Percentiles rank a stretch among this genome's conserved stretches.
Conservation (phyloP, 2,113 vertebrate species). For the Candoia aspera region DNA sequence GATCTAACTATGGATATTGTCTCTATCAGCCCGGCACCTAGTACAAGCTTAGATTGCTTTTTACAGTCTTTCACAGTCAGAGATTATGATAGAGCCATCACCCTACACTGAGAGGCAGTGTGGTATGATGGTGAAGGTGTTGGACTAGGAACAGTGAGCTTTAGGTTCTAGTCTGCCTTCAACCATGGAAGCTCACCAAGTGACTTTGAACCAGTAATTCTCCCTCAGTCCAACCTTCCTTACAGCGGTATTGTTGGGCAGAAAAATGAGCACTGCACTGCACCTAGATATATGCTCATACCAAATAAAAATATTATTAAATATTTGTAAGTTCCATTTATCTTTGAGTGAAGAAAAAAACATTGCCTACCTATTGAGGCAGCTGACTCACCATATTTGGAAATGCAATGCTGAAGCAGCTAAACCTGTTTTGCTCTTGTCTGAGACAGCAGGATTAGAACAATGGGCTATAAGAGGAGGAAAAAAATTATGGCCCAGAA, state of each 20-base stretch:
- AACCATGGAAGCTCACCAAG: not conserved
- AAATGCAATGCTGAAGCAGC: not conserved
- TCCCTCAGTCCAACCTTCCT: not conserved
- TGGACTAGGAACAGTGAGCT: not conserved
- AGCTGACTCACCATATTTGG: not conserved
- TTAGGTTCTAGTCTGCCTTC: not conserved
- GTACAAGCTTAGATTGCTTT: not conserved
- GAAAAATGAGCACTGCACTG: not conserved
- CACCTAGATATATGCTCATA: not conserved
- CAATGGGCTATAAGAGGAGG: not conserved
- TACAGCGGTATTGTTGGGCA: not conserved
- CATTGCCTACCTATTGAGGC: not conserved
- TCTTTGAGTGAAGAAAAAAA: not conserved
- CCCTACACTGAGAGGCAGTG: not conserved
- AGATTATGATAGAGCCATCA: not conserved
- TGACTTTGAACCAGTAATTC: not conserved
- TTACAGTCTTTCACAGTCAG: not conserved
- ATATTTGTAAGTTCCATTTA: not conserved
- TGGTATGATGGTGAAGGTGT: not conserved
- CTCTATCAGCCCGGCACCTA: not conserved
- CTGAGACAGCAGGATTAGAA: not conserved
- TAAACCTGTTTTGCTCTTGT: not conserved
- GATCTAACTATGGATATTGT: not conserved
- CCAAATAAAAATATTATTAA: not conserved
- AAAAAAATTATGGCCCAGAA: not conserved